Percentiles rank a stretch among this genome's conserved stretches.
These are phyloP conservation scores for Epistrophe grossulariae DNA, from an alignment of 2,888 invertebrate species.

Conservation along the genomic window DNA sequence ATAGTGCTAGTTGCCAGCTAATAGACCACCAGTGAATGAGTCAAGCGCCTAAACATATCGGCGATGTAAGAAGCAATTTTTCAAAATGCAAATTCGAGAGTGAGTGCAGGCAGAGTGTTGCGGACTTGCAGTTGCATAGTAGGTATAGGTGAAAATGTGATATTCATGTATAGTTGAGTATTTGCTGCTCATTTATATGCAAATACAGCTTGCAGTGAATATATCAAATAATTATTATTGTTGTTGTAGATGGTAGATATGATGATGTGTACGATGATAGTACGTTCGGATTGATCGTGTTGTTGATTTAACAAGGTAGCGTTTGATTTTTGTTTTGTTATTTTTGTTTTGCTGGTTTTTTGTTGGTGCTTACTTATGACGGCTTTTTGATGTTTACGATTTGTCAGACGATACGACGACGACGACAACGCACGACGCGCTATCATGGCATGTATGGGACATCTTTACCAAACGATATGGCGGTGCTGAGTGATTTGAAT, in stretches of 20 bases:
- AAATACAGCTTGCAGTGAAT: conserved; percentile 57
- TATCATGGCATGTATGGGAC: conserved; percentile 44
- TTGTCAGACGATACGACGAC: conserved; percentile 69
- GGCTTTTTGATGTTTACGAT: conserved; percentile 66
- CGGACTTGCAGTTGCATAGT: conserved; percentile 6
- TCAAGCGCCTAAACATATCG: conserved; percentile 75
- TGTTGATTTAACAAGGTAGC: conserved; percentile 66
- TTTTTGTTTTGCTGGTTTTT: too few relatives aligned
- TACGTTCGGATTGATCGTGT: conserved; percentile 49
- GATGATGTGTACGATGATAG: neutral
- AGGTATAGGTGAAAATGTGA: neutral
- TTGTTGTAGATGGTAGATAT: conserved; percentile 23
- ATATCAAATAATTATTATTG: conserved; percentile 33
- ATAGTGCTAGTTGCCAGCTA: conserved; percentile 57
- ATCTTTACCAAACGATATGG: conserved; percentile 39
- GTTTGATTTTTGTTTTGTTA: conserved; percentile 30
- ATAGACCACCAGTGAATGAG: conserved; percentile 53
- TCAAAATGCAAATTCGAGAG: conserved; percentile 49
- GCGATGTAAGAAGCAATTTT: conserved; percentile 69
- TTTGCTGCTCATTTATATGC: conserved; percentile 53
- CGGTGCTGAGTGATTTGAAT: conserved; percentile 46
- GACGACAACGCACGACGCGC: conserved; percentile 2
- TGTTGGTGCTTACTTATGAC: too few relatives aligned
- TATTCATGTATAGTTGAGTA: conserved; percentile 11
- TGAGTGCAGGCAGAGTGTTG: conserved; percentile 17